phyloP scores from a whole-genome alignment of 2,888 invertebrate species.

The Lithophane semibrunnea region DNA sequence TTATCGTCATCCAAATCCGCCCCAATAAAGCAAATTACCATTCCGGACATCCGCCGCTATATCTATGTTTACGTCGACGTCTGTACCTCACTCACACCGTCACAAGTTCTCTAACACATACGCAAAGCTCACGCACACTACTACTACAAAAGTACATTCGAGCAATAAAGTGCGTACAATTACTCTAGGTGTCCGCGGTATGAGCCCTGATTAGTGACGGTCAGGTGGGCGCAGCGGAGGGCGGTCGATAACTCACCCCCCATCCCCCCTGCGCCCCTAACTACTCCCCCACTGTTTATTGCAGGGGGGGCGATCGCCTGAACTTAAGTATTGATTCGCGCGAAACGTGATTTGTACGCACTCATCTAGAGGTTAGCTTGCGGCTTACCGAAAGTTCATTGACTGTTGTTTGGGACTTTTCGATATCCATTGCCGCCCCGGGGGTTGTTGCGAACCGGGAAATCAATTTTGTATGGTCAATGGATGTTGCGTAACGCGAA shows the following conservation, averaged over 20 bases:
- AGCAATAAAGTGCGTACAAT: conserved; percentile 85
- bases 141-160: conserved; percentile 70
- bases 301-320: conserved; percentile 89
- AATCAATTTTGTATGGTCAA: conserved; percentile 39
- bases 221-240: conserved; percentile 85
- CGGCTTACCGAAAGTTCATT: conserved; percentile 78
- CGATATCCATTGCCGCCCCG: conserved; percentile 70
- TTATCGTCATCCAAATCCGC: conserved; percentile 70
- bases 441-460: background rate
- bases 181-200: conserved; percentile 89
- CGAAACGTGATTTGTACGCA: conserved; percentile 91
- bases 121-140: conserved; percentile 64
- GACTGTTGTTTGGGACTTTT: conserved; percentile 68
- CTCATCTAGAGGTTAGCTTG: conserved; percentile 89
- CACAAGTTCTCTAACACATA: conserved; percentile 45
- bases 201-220: conserved; percentile 90
- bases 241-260: conserved; percentile 82
- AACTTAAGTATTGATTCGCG: conserved; percentile 91
- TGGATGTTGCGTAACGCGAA: conserved; percentile 66
- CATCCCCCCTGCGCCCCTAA: conserved; percentile 79
- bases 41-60: conserved; percentile 69
- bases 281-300: conserved; percentile 86
- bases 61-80: conserved; percentile 63
- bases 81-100: conserved; percentile 68
- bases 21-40: conserved; percentile 74